Base-by-base conservation (phyloP, 2,888 invertebrate species). In the Amphimallon solstitiale region DNA sequence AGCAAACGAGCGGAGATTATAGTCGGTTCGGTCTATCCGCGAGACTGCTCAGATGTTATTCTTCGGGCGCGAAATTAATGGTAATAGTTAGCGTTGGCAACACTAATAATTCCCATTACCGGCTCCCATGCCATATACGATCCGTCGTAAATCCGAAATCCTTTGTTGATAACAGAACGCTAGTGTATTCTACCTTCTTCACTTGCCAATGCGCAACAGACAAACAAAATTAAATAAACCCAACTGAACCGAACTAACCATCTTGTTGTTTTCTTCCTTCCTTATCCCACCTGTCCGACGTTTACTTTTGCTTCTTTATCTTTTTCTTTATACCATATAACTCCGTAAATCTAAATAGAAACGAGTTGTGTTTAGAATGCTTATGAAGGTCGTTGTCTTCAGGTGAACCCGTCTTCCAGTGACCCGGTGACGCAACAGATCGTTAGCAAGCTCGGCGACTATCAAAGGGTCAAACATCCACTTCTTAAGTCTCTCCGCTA, bases 381-480 rank as follows among this genome's bases (percentile, higher is more conserved):
- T 71, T 68, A 70, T 70, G 67, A 71, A 68, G 66, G 67, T 69
- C 66, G 65, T 68, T 71, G 68, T 68, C 66, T 63, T 65, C 86
- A 91, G 91, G 90, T 91, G 77, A 87, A 84, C 80, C 87, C 82
- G 77, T 85, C 86, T 71, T 85, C 86, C 76, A 85, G 83, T 80
- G 90, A 90, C 79, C 86, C 85, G 71, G 86, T 87, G 72, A 89
- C 88, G 75, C 89, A 89, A 79, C 89, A 90, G 81, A 90, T 92
- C 76, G 90, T 90, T 81, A 88, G 86, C 73, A 89, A 88, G 78
- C 85, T 92, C 69, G 91, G 91, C 68, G 89, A 89, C 81, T 92
- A 88, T 81, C 85, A 87, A 68, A 84, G 88, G 73, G 88, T 91
- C 69, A 88, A 88, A 82, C 88, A 87, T 72, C 84, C 59, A 15